Evolutionary conservation across 2,113 vertebrate species (phyloP), one percentile per base, ranked within the genome.

Genomic region (Cololabis saira): DNA sequence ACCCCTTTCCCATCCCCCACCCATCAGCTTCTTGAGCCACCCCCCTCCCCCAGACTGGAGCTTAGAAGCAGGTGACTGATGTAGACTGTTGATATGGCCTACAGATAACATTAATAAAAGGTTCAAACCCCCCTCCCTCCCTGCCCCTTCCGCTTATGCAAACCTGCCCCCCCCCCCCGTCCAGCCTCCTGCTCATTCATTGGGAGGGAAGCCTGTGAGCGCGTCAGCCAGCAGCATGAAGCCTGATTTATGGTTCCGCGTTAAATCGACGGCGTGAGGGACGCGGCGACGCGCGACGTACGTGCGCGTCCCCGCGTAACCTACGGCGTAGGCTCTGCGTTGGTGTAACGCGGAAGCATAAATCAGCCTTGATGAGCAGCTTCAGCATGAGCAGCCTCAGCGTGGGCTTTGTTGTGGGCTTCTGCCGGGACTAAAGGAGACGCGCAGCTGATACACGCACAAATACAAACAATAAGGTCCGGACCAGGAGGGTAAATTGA

Each of bases 11-110:
- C 77, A 58, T 78, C 86, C 83, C 78, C 83, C 80, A 73, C 78
- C 83, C 80, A 73, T 14, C 24, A 69, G 59, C 24, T 72, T 30
- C 14, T 2, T 19, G 41, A 71, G 57, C 57, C 75, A 76, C 71
- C 71, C 83, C 75, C 64, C 69, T 52, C 67, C 76, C 78, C 54
- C 14, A 60, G 67, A 54, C 68, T 86, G 87, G 59, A 21, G 17
- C 18, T 68, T 84, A 92, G 90, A 92, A 90, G 92, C 94, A 97
- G 94, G 82, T 92, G 88, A 92, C 89, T 86, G 89, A 88, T 86
- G 82, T 64, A 73, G 81, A 65, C 82, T 89, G 89, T 87, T 81
- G 86, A 90, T 90, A 84, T 69, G 76, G 78, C 79, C 73, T 74
- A 80, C 73, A 90, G 89, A 91, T 91, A 90, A 81, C 83, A 79